These are phyloP conservation scores for Netelia virgata DNA, from an alignment of 2,888 invertebrate species.

Conservation along the genomic window DNA sequence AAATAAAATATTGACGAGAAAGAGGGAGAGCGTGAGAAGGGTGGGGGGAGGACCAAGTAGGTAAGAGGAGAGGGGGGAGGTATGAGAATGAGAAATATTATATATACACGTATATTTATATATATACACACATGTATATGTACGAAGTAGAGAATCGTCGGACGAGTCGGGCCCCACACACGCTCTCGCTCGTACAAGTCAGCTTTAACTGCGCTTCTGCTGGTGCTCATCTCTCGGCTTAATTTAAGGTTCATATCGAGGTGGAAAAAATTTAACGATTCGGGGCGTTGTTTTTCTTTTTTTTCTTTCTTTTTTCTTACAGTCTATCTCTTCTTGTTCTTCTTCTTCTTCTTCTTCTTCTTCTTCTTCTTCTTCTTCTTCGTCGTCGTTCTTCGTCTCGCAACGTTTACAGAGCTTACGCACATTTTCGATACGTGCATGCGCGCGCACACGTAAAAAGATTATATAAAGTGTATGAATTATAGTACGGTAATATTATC, in stretches of 20 bases:
- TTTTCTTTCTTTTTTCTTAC: neutral
- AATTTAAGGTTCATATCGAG: constrained; percentile 66
- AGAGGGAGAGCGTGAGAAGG: constrained; percentile 62
- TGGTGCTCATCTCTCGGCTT: constrained; percentile 53
- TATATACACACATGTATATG: constrained; percentile 14
- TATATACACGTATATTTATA: constrained; percentile 17
- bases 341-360: neutral
- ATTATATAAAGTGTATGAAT: constrained; percentile 56
- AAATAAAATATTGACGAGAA: constrained; percentile 71
- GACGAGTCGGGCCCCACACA: constrained; percentile 59
- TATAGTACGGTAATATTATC: constrained; percentile 36
- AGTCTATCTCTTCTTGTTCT: neutral
- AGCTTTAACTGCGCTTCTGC: constrained; percentile 62
- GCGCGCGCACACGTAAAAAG: constrained; percentile 35
- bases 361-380: constrained; percentile 2
- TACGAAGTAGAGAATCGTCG: constrained; percentile 35
- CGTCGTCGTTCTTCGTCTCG: neutral
- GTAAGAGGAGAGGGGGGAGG: constrained; percentile 65
- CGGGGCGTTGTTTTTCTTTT: constrained; percentile 37
- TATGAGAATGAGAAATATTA: constrained; percentile 61
- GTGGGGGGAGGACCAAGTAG: neutral
- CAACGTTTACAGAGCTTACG: constrained; percentile 5
- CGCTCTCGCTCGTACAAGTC: constrained; percentile 56
- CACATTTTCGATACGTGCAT: constrained; percentile 22
- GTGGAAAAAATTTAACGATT: constrained; percentile 63